Evolutionary conservation across 2,888 invertebrate species (phyloP).

Genomic region (Acanthacorydalis orientalis): DNA sequence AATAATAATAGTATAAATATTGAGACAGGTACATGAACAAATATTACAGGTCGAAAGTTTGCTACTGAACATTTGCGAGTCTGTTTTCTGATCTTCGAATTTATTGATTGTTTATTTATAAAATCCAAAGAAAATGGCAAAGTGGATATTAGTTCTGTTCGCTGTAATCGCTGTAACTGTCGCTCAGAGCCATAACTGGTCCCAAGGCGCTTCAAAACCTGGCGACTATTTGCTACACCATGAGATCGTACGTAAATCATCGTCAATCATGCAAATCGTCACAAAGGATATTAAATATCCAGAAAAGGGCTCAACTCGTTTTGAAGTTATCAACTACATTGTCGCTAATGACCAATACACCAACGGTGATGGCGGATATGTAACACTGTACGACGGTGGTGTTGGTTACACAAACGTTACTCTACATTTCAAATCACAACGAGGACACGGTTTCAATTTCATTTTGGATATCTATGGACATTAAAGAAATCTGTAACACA

Average conservation of each 20-base stretch:
- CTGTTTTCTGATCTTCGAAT: no score
- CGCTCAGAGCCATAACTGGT: constrained; percentile 13
- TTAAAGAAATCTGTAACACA: neutral
- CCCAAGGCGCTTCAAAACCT: constrained; percentile 11
- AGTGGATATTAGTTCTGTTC: constrained; percentile 7
- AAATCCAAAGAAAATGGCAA: no score
- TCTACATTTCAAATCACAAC: constrained; percentile 27
- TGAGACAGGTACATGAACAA: no score
- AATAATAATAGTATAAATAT: no score
- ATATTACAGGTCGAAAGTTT: no score
- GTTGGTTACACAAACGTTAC: constrained; percentile 20
- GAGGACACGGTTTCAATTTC: constrained; percentile 27
- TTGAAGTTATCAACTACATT: constrained; percentile 21
- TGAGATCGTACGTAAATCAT: constrained; percentile 15
- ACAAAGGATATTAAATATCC: constrained; percentile 14
- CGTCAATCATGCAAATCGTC: constrained; percentile 16
- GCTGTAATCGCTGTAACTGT: constrained; percentile 7
- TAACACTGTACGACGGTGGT: constrained; percentile 24
- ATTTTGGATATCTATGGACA: constrained; percentile 24
- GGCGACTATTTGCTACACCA: constrained; percentile 13
- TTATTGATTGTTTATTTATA: no score
- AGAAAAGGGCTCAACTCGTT: constrained; percentile 6
- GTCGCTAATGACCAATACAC: constrained; percentile 24
- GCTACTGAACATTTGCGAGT: no score
- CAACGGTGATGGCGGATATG: constrained; percentile 28